Percentiles rank a stretch among this genome's conserved stretches.
Evolutionary conservation across 2,888 invertebrate genomes (phyloP).

Genomic region (Meteorus colon): DNA sequence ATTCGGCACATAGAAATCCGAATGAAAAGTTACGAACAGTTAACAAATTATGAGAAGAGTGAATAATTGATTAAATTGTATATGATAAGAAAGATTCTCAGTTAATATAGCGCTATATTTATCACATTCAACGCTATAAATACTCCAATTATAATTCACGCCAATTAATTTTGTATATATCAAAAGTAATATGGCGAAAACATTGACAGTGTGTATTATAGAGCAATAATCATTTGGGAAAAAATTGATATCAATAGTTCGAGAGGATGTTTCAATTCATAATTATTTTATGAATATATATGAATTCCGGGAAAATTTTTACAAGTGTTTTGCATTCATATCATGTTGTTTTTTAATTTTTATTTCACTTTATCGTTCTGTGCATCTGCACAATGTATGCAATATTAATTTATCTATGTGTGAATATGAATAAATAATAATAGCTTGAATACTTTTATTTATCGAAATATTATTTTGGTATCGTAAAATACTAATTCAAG

Average conservation of each 20-base stretch:
- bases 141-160: not conserved
- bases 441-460: not conserved
- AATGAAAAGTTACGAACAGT: not conserved
- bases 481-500: not conserved
- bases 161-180: conserved; percentile 4
- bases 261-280: not conserved
- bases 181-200: not conserved
- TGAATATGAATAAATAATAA: not conserved
- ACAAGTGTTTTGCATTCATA: not conserved
- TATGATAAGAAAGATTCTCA: not conserved
- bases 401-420: not conserved
- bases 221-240: not conserved
- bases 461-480: not conserved
- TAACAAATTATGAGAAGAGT: not conserved
- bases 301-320: not conserved
- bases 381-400: not conserved
- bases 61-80: not conserved
- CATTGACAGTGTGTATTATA: not conserved
- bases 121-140: not conserved
- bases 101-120: not conserved
- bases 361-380: not conserved
- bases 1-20: not conserved
- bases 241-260: not conserved
- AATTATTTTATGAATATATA: not conserved
- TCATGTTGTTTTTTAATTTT: not conserved